These are phyloP conservation scores for Tipula helvola DNA, from an alignment of 2,888 invertebrate species.

Conservation along the genomic window DNA sequence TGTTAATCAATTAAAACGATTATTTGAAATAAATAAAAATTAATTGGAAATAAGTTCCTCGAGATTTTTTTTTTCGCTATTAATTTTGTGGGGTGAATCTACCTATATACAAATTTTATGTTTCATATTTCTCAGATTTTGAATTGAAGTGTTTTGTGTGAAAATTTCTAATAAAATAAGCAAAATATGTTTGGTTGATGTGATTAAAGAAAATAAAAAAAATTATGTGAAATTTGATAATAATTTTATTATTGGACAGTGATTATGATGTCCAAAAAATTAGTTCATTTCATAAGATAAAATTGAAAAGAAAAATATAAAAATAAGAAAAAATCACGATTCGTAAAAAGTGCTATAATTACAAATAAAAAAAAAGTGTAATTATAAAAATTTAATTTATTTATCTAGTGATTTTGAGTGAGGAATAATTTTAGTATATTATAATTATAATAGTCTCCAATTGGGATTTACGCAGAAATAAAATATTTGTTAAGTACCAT, in stretches of 20 bases:
- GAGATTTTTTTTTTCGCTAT: background rate
- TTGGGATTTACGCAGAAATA: background rate
- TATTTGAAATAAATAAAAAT: background rate
- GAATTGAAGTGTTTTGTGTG: background rate
- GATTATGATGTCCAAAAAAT: background rate
- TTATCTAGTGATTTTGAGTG: background rate
- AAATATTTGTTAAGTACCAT: background rate
- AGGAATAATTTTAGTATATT: background rate
- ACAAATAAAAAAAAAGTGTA: background rate
- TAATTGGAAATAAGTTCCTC: background rate
- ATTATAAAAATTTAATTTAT: background rate
- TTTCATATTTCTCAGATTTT: background rate
- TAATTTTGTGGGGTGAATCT: background rate
- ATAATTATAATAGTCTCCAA: background rate
- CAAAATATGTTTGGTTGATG: background rate
- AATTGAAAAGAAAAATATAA: background rate
- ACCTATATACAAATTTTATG: background rate
- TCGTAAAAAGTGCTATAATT: slow-evolving; percentile 6
- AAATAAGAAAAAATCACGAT: background rate
- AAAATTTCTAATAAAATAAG: background rate
- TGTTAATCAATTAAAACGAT: background rate
- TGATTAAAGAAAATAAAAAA: background rate
- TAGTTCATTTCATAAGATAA: background rate
- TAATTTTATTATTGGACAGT: background rate
- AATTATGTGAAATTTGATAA: background rate